phyloP scores from a whole-genome alignment of 1,140 invertebrate genomes.

The Hypsibius dujardini region DNA sequence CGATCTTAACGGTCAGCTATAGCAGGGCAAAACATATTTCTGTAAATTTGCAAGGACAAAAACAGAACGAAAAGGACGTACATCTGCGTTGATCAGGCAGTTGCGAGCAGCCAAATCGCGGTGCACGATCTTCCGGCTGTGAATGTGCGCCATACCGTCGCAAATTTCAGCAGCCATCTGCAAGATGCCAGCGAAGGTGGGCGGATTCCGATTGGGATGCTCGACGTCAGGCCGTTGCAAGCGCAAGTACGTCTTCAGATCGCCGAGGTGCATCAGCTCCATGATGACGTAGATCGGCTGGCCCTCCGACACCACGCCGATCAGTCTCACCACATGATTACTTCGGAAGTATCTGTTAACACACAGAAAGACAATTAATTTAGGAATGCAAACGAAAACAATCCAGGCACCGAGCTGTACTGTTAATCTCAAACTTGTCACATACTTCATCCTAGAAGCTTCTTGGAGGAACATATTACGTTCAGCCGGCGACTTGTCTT shows the following conservation, averaged over 20 bases:
- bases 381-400: slow-evolving; percentile 22
- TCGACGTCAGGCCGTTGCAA: slow-evolving; percentile 56
- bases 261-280: slow-evolving; percentile 88
- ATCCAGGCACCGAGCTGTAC: no score
- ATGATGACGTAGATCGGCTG: no score
- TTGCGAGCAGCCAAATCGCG: slow-evolving; percentile 89
- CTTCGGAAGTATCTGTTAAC: slow-evolving; percentile 60
- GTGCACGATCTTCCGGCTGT: slow-evolving; percentile 86
- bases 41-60: slow-evolving; percentile 81
- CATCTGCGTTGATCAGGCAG: slow-evolving; percentile 79
- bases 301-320: no score
- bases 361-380: slow-evolving; percentile 20
- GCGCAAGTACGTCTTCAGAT: slow-evolving; percentile 76
- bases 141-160: slow-evolving; percentile 91
- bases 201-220: slow-evolving; percentile 23
- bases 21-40: no score
- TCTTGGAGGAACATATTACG: slow-evolving; percentile 84
- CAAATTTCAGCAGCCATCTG: slow-evolving; percentile 91
- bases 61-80: no score
- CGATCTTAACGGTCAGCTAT: no score
- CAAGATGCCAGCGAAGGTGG: slow-evolving; percentile 32
- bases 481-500: slow-evolving; percentile 63
- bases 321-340: slow-evolving; percentile 72
- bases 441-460: slow-evolving; percentile 80
- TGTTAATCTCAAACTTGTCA: no score